Conservation (phyloP, 2,113 vertebrate species). For the Lagopus muta region DNA sequence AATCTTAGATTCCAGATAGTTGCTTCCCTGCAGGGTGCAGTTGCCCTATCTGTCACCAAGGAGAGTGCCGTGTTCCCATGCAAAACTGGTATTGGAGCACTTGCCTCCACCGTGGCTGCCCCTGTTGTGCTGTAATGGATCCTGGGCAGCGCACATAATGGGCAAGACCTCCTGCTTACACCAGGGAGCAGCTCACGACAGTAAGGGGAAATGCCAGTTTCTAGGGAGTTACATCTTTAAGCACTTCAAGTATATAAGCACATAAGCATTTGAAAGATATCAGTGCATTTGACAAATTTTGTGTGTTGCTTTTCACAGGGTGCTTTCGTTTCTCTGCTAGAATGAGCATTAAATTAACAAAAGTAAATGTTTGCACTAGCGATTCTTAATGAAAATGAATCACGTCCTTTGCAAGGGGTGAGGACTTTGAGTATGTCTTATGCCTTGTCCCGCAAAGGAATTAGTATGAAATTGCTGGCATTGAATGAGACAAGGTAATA, state of each 20-base stretch:
- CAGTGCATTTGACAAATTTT: not conserved
- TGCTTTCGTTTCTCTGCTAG: not conserved
- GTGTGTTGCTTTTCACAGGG: not conserved
- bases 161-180: not conserved
- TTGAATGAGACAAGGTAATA: not conserved
- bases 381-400: not conserved
- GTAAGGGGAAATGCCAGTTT: slow-evolving; percentile 17
- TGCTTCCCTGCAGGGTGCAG: slow-evolving; percentile 61
- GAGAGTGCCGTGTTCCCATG: slow-evolving; percentile 44
- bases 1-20: slow-evolving; percentile 45
- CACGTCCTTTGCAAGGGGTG: not conserved
- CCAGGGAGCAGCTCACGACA: not conserved
- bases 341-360: not conserved
- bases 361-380: not conserved
- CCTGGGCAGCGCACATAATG: not conserved
- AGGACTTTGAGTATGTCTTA: not conserved
- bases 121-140: not conserved
- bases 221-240: not conserved
- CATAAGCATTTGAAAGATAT: not conserved
- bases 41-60: slow-evolving; percentile 56
- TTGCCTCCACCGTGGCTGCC: not conserved
- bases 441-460: not conserved
- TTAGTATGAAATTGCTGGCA: not conserved
- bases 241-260: not conserved
- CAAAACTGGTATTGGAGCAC: not conserved